These are phyloP conservation scores for Ditylenchus dipsaci DNA, from an alignment of 1,140 invertebrate species.

Conservation along the genomic window DNA sequence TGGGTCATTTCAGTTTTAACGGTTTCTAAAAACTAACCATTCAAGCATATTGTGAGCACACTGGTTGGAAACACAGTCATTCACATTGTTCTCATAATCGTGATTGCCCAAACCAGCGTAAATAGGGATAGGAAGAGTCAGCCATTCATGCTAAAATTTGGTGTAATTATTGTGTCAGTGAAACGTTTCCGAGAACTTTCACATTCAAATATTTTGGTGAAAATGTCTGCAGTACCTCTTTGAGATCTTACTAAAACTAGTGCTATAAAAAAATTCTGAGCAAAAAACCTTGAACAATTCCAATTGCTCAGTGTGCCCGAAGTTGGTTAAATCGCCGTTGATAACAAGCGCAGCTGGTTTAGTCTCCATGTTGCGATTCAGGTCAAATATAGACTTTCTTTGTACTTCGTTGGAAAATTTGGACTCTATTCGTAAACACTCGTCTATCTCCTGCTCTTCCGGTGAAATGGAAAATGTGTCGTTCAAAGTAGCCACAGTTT, in stretches of 20 bases:
- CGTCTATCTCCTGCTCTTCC: conserved; percentile 15
- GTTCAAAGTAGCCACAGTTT: no score
- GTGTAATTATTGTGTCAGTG: no score
- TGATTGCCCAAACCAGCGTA: conserved; percentile 48
- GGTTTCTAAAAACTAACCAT: conserved; percentile 45
- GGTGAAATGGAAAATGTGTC: not conserved
- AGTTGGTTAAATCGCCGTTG: conserved; percentile 54
- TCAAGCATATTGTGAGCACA: conserved; percentile 51
- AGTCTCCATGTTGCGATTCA: conserved; percentile 40
- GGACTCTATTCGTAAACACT: conserved; percentile 42
- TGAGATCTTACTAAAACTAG: no score
- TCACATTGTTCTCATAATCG: conserved; percentile 53
- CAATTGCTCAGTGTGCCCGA: conserved; percentile 44
- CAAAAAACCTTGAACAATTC: conserved; percentile 43
- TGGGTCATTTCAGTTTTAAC: no score
- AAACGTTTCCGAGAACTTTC: no score
- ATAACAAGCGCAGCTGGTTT: conserved; percentile 45
- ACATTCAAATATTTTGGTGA: no score
- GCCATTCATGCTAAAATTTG: conserved; percentile 38
- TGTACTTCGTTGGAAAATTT: conserved; percentile 51
- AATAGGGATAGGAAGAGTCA: conserved; percentile 45
- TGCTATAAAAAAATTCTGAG: not conserved
- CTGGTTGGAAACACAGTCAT: conserved; percentile 49
- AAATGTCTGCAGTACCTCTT: no score
- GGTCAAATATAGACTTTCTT: conserved; percentile 40